These are phyloP conservation scores for Pseudorhombus dupliciocellatus DNA, from an alignment of 2,113 vertebrate genomes.

Conservation along the genomic window DNA sequence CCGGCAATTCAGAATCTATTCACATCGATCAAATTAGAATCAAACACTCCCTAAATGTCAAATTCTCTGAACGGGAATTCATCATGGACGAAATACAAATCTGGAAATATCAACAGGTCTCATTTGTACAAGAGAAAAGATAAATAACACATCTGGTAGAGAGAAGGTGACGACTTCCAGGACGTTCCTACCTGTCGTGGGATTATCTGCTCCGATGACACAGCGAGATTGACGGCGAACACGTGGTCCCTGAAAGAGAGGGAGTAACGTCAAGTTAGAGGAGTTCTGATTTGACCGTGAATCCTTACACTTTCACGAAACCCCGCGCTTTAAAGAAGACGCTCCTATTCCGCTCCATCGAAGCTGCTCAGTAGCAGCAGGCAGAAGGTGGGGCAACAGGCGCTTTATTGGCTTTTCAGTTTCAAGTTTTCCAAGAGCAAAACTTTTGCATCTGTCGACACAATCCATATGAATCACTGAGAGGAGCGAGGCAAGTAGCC, in stretches of 20 bases:
- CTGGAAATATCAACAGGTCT: slow-evolving; percentile 1
- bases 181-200: slow-evolving; percentile 84
- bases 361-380: slow-evolving; percentile 2
- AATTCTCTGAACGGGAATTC: background rate
- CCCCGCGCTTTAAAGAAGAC: background rate
- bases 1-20: background rate
- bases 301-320: slow-evolving; percentile 1
- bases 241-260: slow-evolving; percentile 87
- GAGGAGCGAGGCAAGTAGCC: slow-evolving; percentile 40
- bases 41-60: slow-evolving; percentile 18
- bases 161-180: slow-evolving; percentile 1
- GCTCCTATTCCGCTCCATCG: slow-evolving; percentile 4
- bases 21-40: background rate
- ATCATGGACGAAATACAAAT: background rate
- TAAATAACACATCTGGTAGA: background rate
- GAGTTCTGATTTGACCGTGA: background rate
- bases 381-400: slow-evolving; percentile 16
- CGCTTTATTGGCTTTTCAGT: slow-evolving; percentile 34
- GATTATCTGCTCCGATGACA: slow-evolving; percentile 82
- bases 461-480: slow-evolving; percentile 32
- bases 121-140: background rate
- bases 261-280: slow-evolving; percentile 10
- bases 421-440: slow-evolving; percentile 10
- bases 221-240: slow-evolving; percentile 88
- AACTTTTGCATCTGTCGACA: slow-evolving; percentile 35